Base-by-base conservation (phyloP, 2,888 invertebrate species). In the Stramonita haemastoma region DNA sequence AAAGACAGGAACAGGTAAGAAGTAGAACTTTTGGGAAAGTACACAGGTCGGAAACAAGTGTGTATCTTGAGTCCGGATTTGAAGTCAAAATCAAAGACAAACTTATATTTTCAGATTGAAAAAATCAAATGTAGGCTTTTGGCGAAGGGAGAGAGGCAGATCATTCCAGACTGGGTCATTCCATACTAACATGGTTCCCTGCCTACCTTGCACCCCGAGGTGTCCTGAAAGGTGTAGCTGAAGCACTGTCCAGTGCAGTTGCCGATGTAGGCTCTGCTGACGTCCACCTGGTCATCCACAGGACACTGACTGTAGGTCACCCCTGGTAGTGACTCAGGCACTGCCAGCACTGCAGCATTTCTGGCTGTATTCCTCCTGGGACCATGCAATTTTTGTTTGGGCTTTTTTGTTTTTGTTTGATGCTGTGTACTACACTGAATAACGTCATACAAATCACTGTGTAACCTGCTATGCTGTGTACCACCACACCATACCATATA, bases 161-260 rank as follows among this genome's bases (percentile, higher is more conserved):
- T n/a, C n/a, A n/a, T n/a, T n/a, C n/a, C n/a, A n/a, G n/a, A n/a
- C n/a, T n/a, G n/a, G n/a, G n/a, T n/a, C n/a, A n/a, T n/a, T n/a
- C n/a, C n/a, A n/a, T n/a, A n/a, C n/a, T n/a, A n/a, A n/a, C n/a
- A n/a, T 46, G 46, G 46, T 46, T 46, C 77, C 1, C 84, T 46
- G 34, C 46, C 0, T 56, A 86, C 86, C 60, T 86, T 60, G 34
- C 29, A 86, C n/a, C 32, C 86, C 86, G 86, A 60, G 32, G 4
- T 60, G 60, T 86, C 86, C 86, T 6, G 2, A 1, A 32, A 60
- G 56, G 17, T 86, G 66, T 22, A 34, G 60, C 32, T 89, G 86
- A 90, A 91, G 60, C 91, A 91, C 6, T 73, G 85, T 1, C 90
- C 90, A 0, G 73, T 84, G 57, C 91, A 91, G 26, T 87, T 73